These are phyloP conservation scores for Eristalis tenax DNA, from an alignment of 2,888 invertebrate genomes.

Conservation along the genomic window DNA sequence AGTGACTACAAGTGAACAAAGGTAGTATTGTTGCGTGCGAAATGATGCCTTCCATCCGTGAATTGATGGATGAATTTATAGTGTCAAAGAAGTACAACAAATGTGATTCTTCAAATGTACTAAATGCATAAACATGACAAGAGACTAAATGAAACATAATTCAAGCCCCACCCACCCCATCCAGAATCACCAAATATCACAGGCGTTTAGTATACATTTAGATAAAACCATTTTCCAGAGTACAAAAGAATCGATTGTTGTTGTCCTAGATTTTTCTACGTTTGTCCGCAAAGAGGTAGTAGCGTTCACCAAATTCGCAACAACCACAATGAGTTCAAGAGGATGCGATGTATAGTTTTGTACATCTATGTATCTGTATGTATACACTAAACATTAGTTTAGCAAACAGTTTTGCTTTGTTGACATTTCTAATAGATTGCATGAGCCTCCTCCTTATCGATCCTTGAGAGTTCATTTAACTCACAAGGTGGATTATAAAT, in stretches of 20 bases:
- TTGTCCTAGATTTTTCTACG: background rate
- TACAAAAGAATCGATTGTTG: slow-evolving; percentile 7
- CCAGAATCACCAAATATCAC: background rate
- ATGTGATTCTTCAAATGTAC: too few species aligned
- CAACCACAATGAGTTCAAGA: background rate
- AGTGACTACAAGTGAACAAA: slow-evolving; percentile 24
- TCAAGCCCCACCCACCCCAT: background rate
- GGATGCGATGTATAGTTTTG: background rate
- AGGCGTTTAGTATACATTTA: background rate
- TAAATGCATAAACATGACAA: too few species aligned
- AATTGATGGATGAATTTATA: slow-evolving; percentile 11
- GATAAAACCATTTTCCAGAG: background rate
- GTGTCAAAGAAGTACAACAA: background rate
- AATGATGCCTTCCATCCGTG: background rate
- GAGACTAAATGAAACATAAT: too few species aligned
- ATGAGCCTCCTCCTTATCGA: background rate
- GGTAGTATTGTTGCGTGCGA: background rate
- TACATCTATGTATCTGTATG: too few species aligned
- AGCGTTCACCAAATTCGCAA: background rate
- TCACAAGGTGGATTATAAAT: background rate
- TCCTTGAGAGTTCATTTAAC: background rate
- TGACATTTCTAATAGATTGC: background rate
- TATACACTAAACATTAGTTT: background rate
- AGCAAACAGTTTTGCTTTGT: background rate
- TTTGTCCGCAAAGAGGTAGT: background rate